Evolutionary conservation across 2,888 invertebrate species (phyloP), one percentile per base, ranked within the genome.

Genomic region (Ophraella communa): DNA sequence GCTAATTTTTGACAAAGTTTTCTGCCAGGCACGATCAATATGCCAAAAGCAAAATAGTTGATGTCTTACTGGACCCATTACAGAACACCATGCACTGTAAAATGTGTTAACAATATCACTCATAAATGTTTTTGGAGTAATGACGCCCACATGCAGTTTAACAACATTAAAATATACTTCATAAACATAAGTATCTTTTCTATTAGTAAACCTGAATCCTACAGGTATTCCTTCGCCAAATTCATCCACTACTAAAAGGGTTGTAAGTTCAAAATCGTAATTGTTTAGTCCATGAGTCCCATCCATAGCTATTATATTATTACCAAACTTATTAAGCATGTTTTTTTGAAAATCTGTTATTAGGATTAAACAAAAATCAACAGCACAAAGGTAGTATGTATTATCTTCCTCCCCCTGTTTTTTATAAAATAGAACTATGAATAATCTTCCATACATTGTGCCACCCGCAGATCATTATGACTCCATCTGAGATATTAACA

Each of bases 251-350:
- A 47, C 49, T 57, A 57, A 4, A 2, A 57, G 21, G 8, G 51
- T 57, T 2, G 57, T 57, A 18, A 57, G 57, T 18, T 57, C 45
- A 57, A 57, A 57, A 47, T 57, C 49, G 23, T 57, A 57, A 3
- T 24, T 4, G n/a, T n/a, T n/a, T n/a, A n/a, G n/a, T n/a, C n/a
- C n/a, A n/a, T n/a, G n/a, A n/a, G n/a, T n/a, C n/a, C n/a, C n/a
- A n/a, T n/a, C n/a, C n/a, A n/a, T n/a, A n/a, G n/a, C n/a, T n/a
- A n/a, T n/a, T n/a, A n/a, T n/a, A n/a, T n/a, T n/a, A n/a, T 24
- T 3, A 5, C 24, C 24, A 24, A 4, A 11, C 39, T 52, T 11
- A 4, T 57, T 45, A 57, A 47, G 10, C 57, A 24, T 24, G 3
- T 24, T 24, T 24, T 24, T 47, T 17, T 57, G 57, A 14, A 47